phyloP scores from a whole-genome alignment of 1,140 invertebrate species.

The Uloborus diversus region DNA sequence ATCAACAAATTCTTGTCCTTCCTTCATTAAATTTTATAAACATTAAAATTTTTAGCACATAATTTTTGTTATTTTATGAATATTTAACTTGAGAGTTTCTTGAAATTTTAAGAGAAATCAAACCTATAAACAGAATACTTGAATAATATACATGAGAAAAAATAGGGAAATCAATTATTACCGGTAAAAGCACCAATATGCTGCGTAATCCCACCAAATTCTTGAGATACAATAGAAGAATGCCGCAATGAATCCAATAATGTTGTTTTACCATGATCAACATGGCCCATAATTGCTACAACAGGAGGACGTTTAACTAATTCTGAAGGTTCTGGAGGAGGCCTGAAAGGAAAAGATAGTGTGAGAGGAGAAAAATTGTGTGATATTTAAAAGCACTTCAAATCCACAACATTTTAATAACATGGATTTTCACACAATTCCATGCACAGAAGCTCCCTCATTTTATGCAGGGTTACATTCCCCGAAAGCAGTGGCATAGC shows the following conservation, averaged over 20 bases:
- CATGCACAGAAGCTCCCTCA: too few species aligned
- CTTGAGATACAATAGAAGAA: constrained; percentile 84
- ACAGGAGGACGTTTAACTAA: constrained; percentile 82
- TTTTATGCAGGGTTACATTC: too few species aligned
- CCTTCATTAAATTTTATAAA: too few species aligned
- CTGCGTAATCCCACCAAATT: constrained; percentile 99
- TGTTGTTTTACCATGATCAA: constrained; percentile 99
- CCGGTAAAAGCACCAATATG: constrained; percentile 98
- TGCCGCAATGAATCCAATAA: constrained; percentile 89
- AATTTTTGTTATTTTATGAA: too few species aligned
- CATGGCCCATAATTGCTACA: constrained; percentile 99
- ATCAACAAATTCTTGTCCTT: too few species aligned
- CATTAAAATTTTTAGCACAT: too few species aligned
- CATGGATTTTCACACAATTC: not conserved
- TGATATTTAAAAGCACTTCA: not conserved
- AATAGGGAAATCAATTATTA: too few species aligned
- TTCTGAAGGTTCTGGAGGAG: constrained; percentile 72
- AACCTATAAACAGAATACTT: too few species aligned
- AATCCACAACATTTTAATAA: not conserved
- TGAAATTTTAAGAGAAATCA: too few species aligned
- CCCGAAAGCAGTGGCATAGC: too few species aligned
- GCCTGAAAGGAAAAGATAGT: constrained; percentile 62
- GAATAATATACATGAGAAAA: too few species aligned
- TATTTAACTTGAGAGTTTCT: too few species aligned
- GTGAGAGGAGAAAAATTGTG: not conserved